These are phyloP conservation scores for Tamias sibiricus DNA, from an alignment of 2,113 vertebrate genomes.

Conservation along the genomic window DNA sequence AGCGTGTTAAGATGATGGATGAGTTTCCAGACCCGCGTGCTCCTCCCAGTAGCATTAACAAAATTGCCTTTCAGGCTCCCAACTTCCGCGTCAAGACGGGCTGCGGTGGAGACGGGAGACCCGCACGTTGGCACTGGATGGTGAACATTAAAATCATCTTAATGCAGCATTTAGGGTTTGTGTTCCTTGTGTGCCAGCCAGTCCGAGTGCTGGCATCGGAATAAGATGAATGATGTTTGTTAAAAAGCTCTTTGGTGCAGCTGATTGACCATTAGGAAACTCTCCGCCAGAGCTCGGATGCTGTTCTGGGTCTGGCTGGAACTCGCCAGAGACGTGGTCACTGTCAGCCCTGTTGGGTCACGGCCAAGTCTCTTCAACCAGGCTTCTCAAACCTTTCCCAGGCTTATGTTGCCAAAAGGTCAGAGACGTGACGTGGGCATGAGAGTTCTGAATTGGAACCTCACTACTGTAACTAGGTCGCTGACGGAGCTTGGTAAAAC, in stretches of 20 bases:
- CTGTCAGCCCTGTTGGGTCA: not conserved
- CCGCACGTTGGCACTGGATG: conserved; percentile 61
- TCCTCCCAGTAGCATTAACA: conserved; percentile 81
- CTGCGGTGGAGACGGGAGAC: conserved; percentile 44
- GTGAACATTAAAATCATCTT: conserved; percentile 74
- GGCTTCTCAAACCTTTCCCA: not conserved
- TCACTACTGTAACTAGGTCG: not conserved
- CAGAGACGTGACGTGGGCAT: not conserved
- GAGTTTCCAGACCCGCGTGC: conserved; percentile 76
- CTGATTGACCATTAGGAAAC: conserved; percentile 69
- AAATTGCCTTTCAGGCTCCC: conserved; percentile 81
- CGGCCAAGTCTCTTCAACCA: conserved; percentile 24
- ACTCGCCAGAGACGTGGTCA: not conserved
- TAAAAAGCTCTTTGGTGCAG: conserved; percentile 70
- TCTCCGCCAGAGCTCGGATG: conserved; percentile 23
- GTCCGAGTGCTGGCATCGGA: not conserved
- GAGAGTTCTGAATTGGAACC: not conserved
- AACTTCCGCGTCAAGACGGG: conserved; percentile 67
- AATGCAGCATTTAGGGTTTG: conserved; percentile 63
- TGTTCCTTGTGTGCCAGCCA: not conserved
- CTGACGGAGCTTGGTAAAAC: not conserved
- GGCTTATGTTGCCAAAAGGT: not conserved
- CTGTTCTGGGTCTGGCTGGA: not conserved
- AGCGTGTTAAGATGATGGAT: conserved; percentile 81
- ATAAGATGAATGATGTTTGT: conserved; percentile 75